Base-by-base conservation (phyloP, 1,140 invertebrate species). In the Sipha flava region DNA sequence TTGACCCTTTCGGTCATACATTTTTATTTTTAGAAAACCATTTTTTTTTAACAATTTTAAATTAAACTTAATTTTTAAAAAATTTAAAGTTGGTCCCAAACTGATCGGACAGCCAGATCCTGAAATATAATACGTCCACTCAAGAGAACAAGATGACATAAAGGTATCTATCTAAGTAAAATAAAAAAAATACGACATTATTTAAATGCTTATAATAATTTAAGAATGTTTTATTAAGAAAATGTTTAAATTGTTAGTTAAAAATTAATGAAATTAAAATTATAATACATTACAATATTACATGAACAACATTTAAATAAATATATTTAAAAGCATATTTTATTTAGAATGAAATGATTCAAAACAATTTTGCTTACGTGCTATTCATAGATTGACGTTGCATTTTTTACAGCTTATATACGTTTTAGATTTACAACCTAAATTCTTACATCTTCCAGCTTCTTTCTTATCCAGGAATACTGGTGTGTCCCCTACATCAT, bases 331-430 rank as follows among this genome's bases (percentile, higher is more conserved):
- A 64, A 64, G 12, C 16, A 18, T 64, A 37, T 40, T 31, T 64
- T 31, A 64, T 64, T 64, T 40, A 64, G 62, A 64, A 64, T 40
- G 62, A 64, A 64, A 64, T 64, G 62, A 64, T n/a, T 64, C 31
- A 64, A 64, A 64, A 64, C 62, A 64, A 64, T 64, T 64, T 64
- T 40, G 14, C 14, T 64, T 64, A 21, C 62, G 62, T 64, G 34
- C 62, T 64, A 64, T 37, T 37, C 5, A 40, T 64, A 64, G 37
- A 31, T 40, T 40, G 62, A 64, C 62, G 16, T 21, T 64, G 31
- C 34, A 64, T 64, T 64, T 64, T 40, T 64, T 64, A 64, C 62
- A 64, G 62, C 34, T 64, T 64, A 64, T 31, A 64, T 40, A 37
- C 31, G 62, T 64, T 64, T 64, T 64, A 64, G 31, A 64, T 64